phyloP scores from a whole-genome alignment of 2,113 vertebrate genomes.

The Pangasianodon gigas region DNA sequence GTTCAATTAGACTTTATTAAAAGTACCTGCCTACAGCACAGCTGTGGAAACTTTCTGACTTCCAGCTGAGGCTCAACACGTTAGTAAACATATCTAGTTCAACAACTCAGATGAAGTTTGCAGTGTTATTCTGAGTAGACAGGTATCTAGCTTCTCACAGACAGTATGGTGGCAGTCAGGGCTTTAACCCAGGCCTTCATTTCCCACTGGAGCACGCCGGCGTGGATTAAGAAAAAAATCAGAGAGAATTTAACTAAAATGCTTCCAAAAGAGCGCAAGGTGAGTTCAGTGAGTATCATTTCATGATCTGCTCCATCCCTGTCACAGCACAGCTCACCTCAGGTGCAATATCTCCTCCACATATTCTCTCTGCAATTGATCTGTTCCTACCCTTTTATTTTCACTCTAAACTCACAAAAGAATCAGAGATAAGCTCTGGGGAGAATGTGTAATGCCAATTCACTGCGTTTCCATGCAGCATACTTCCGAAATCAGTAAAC shows the following conservation, averaged over 20 bases:
- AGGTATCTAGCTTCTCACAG: too few species aligned
- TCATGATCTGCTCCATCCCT: background rate
- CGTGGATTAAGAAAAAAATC: background rate
- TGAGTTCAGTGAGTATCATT: background rate
- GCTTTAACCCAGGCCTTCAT: constrained; percentile 2
- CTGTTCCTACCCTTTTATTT: too few species aligned
- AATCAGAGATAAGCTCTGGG: background rate
- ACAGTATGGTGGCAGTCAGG: constrained; percentile 42
- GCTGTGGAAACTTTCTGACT: background rate
- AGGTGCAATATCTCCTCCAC: background rate
- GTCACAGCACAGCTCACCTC: background rate
- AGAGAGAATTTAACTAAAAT: background rate
- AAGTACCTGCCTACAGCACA: background rate
- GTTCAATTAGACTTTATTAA: background rate
- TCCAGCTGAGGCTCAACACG: background rate
- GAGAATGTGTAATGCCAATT: too few species aligned
- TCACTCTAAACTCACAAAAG: too few species aligned
- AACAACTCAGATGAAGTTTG: background rate
- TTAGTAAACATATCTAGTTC: background rate
- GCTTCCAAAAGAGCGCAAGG: constrained; percentile 9
- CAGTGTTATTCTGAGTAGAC: background rate
- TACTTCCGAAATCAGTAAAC: background rate
- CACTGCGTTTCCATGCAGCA: background rate
- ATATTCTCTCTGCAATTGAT: background rate
- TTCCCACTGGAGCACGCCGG: background rate